Evolutionary conservation across 2,888 invertebrate species (phyloP).

Genomic region (Yponomeuta evonymella): DNA sequence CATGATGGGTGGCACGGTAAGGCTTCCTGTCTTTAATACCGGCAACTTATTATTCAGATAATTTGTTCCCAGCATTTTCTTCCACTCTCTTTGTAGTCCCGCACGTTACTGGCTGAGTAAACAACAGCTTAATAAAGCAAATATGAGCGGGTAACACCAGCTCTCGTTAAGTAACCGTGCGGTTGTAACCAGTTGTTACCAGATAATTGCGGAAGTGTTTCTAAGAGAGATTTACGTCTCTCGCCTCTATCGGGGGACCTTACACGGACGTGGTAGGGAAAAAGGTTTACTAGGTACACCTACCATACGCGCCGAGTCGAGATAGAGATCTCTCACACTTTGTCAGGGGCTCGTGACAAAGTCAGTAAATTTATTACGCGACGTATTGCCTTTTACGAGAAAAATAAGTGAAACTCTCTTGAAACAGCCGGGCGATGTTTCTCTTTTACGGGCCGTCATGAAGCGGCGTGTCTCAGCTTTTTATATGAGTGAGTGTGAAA

Average conservation of each 20-base stretch:
- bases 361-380: slow-evolving; percentile 26
- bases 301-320: slow-evolving; percentile 20
- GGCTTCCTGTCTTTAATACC: background rate
- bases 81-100: background rate
- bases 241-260: slow-evolving; percentile 25
- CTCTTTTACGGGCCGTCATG: slow-evolving; percentile 12
- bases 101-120: slow-evolving; percentile 5
- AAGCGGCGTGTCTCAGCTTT: background rate
- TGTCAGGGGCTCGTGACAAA: slow-evolving; percentile 26
- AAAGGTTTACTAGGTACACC: slow-evolving; percentile 13
- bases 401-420: slow-evolving; percentile 18
- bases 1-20: background rate
- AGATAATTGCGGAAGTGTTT: slow-evolving; percentile 38
- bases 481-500: slow-evolving; percentile 7
- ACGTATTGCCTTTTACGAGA: slow-evolving; percentile 23
- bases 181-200: slow-evolving; percentile 32
- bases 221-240: slow-evolving; percentile 32
- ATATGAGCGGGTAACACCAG: slow-evolving; percentile 13
- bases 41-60: background rate
- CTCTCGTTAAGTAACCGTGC: slow-evolving; percentile 26
- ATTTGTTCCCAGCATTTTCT: background rate
- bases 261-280: slow-evolving; percentile 8
- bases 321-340: slow-evolving; percentile 29
- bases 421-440: slow-evolving; percentile 9
- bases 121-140: slow-evolving; percentile 20